phyloP scores from a whole-genome alignment of 2,888 invertebrate species.

The Ophraella communa region DNA sequence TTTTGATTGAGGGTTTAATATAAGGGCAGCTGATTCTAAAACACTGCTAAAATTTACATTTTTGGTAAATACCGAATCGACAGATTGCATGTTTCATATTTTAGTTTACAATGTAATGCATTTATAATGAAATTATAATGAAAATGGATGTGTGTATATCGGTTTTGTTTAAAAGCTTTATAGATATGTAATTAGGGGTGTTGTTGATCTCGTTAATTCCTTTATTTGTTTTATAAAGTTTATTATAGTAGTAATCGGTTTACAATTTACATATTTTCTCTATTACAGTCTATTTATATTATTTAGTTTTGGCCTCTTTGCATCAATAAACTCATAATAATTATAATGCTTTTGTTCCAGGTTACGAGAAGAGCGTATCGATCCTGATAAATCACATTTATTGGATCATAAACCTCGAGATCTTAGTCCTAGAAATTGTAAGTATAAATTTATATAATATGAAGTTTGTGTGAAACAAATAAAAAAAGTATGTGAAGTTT shows the following conservation, averaged over 20 bases:
- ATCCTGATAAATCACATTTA: conserved; percentile 80
- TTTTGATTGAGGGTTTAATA: conserved; percentile 43
- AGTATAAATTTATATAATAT: too few species aligned
- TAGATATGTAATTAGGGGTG: conserved; percentile 2
- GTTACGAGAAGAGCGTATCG: conserved; percentile 86
- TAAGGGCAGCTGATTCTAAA: conserved; percentile 40
- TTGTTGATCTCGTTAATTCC: background rate
- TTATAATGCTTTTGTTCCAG: conserved; percentile 65
- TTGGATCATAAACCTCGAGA: conserved; percentile 85
- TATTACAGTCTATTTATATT: too few species aligned
- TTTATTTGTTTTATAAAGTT: background rate
- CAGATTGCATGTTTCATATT: conserved; percentile 53
- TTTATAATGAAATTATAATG: conserved; percentile 56
- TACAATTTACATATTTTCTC: too few species aligned
- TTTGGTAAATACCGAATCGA: conserved; percentile 54
- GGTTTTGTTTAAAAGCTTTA: conserved; percentile 3
- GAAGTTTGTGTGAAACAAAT: too few species aligned
- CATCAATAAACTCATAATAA: too few species aligned
- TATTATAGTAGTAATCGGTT: background rate
- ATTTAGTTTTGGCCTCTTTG: too few species aligned
- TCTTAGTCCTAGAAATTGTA: conserved; percentile 84
- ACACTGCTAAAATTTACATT: conserved; percentile 42
- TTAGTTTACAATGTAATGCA: conserved; percentile 55
- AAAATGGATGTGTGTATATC: conserved; percentile 50
- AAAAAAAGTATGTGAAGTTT: too few species aligned